phyloP scores from a whole-genome alignment of 2,113 vertebrate species.

The Scomber colias region DNA sequence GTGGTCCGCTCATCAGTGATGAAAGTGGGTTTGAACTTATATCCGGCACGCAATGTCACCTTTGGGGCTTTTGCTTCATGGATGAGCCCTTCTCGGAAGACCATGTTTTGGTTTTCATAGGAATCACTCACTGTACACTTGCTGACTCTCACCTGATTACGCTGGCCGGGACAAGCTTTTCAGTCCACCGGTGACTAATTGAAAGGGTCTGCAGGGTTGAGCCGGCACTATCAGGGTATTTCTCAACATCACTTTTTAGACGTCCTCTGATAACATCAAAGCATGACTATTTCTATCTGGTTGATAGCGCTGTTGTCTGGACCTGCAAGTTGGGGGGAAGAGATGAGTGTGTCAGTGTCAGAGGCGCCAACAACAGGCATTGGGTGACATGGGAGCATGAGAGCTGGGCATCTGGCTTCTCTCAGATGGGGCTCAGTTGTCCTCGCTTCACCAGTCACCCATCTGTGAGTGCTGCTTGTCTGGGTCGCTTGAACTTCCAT shows the following conservation, averaged over 20 bases:
- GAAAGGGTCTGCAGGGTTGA: slow-evolving; percentile 43
- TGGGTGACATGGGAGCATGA: slow-evolving; percentile 62
- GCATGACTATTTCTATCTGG: slow-evolving; percentile 74
- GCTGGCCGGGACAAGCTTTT: slow-evolving; percentile 32
- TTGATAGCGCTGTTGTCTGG: slow-evolving; percentile 62
- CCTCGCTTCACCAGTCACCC: slow-evolving; percentile 69
- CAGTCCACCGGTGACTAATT: slow-evolving; percentile 59
- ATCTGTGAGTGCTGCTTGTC: slow-evolving; percentile 47
- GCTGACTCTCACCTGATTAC: slow-evolving; percentile 52
- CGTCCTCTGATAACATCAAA: slow-evolving; percentile 76
- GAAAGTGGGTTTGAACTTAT: not conserved
- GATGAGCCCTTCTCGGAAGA: slow-evolving; percentile 45
- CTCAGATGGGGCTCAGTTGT: slow-evolving; percentile 69
- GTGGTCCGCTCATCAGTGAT: not conserved
- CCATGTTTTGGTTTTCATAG: slow-evolving; percentile 15
- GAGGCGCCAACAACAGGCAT: slow-evolving; percentile 64
- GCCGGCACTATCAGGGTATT: slow-evolving; percentile 47
- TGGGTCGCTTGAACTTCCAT: slow-evolving; percentile 54
- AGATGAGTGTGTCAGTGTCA: slow-evolving; percentile 70
- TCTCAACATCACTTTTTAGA: slow-evolving; percentile 60
- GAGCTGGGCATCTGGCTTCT: slow-evolving; percentile 68
- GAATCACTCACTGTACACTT: slow-evolving; percentile 24
- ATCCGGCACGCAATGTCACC: slow-evolving; percentile 10
- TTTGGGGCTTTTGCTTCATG: not conserved
- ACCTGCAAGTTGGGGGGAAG: slow-evolving; percentile 18